Percentiles rank a stretch among this genome's conserved stretches.
Conservation (phyloP, 1,140 invertebrate species). For the Drosophila busckii region DNA sequence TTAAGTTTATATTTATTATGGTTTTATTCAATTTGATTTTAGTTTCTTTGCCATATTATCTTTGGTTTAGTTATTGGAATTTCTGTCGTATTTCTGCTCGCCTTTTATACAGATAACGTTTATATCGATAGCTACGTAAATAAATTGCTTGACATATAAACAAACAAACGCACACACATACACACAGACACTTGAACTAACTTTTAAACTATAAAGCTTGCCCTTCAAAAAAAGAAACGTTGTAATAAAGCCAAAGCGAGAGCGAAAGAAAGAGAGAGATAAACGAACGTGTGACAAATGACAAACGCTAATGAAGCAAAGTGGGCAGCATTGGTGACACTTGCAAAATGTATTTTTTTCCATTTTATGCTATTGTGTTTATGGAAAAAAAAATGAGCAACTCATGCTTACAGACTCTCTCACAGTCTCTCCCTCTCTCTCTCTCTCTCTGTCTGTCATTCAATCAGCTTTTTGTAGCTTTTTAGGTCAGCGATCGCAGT, state of each 20-base stretch:
- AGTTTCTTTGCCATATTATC: constrained; percentile 73
- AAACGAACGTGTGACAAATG: neutral
- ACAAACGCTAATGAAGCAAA: constrained; percentile 34
- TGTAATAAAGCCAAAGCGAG: constrained; percentile 26
- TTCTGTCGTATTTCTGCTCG: constrained; percentile 19
- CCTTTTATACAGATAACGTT: constrained; percentile 24
- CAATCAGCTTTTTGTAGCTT: constrained; percentile 61
- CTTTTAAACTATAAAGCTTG: constrained; percentile 34
- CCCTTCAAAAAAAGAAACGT: constrained; percentile 52
- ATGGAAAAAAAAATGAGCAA: neutral
- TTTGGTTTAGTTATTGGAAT: constrained; percentile 66
- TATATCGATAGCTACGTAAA: no score
- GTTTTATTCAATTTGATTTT: constrained; percentile 30
- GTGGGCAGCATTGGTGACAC: constrained; percentile 52
- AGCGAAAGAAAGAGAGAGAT: neutral
- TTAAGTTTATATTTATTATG: constrained; percentile 29
- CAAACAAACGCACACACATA: no score
- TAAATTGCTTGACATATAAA: no score
- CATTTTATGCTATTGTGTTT: neutral
- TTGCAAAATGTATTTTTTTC: constrained; percentile 48
- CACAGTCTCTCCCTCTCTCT: neutral
- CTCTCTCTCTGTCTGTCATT: constrained; percentile 43
- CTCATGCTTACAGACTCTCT: constrained; percentile 9
- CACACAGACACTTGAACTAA: no score
- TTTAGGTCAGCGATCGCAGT: constrained; percentile 65